Percentiles rank a stretch among this genome's conserved stretches.
phyloP scores from a whole-genome alignment of 2,888 invertebrate species.

The Phragmatobia fuliginosa region DNA sequence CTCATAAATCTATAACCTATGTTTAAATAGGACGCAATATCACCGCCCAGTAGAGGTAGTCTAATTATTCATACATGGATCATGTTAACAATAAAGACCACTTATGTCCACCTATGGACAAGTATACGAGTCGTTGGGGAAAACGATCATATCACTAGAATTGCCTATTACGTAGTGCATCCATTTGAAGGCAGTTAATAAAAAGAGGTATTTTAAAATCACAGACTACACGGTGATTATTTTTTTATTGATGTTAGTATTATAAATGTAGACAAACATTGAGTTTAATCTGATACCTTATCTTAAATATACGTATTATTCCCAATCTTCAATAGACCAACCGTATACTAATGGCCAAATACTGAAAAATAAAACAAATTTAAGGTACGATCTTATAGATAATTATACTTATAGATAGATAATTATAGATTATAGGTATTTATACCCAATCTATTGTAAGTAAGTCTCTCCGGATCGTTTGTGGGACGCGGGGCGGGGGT shows the following conservation, averaged over 20 bases:
- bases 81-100: no score
- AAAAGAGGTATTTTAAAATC: neutral
- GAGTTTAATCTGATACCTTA: neutral
- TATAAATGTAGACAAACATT: neutral
- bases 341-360: conserved; percentile 49
- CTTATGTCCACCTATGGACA: no score
- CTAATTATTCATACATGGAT: no score
- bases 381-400: neutral
- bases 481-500: no score
- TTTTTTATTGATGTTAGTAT: neutral
- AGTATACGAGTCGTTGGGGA: no score
- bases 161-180: no score
- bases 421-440: no score
- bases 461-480: no score
- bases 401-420: no score
- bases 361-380: neutral
- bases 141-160: neutral
- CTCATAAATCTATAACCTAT: neutral
- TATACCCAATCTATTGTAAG: no score
- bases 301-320: neutral
- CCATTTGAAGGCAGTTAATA: neutral
- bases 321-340: conserved; percentile 66
- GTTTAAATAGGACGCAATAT: neutral
- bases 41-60: no score
- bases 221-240: neutral